Evolutionary conservation across 2,888 invertebrate genomes (phyloP), one percentile per base, ranked within the genome.

Genomic region (Caenorhabditis drosophilae): DNA sequence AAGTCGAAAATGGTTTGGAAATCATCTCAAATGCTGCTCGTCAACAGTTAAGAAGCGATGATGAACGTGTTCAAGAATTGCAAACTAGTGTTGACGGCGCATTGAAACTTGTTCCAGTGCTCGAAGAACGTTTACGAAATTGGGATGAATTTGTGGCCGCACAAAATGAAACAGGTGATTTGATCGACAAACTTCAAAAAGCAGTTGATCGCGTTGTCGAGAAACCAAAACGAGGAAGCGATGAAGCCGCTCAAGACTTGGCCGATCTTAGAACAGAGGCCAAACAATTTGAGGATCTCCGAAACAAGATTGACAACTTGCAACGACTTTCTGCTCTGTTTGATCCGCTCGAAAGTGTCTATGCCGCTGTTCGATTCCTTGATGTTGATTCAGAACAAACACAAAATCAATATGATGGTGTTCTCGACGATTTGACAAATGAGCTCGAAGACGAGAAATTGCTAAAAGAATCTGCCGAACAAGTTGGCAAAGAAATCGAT

Each of bases 291-390:
- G 53, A 57, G 15, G 36, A 46, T 22, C 56, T 70, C 18, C 44
- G 49, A 23, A 59, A 52, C 16, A 58, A 50, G 11, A 52, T 57
- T 22, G 40, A 18, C 23, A 52, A 51, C 23, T 60, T 76, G 55
- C 69, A 73, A 53, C 50, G 53, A 31, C 60, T 75, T 16, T 70
- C 70, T 18, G 69, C 74, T 44, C 48, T 60, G 42, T 56, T 75
- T 11, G 54, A 75, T 47, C 76, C 76, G 35, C 63, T 75, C 34
- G 78, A 70, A 45, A 73, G 61, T 46, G 73, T 74, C 12, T 71
- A 76, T 53, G 70, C 74, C 27, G 77, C 76, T 50, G 75, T 77
- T 34, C 75, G 77, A 51, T 78, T 78, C 69, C 61, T 73, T 47
- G 76, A 78, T 50, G 73, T 75, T 11, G 77, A 78, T 42, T 58